phyloP scores from a whole-genome alignment of 2,888 invertebrate genomes.

The Biston stratarius region DNA sequence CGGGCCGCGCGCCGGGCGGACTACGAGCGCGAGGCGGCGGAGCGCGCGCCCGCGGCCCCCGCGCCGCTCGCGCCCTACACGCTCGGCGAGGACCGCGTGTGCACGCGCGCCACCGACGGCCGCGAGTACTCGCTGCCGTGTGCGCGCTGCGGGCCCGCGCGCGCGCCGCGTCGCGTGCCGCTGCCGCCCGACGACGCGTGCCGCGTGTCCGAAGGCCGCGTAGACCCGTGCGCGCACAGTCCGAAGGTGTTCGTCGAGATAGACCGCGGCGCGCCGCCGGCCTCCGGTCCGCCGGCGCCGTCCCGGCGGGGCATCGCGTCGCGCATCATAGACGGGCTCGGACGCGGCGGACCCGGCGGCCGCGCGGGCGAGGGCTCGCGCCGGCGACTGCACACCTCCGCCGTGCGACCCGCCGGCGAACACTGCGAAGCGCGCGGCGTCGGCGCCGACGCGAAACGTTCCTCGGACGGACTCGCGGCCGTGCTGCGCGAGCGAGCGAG shows the following conservation, averaged over 20 bases:
- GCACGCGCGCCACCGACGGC: slow-evolving; percentile 58
- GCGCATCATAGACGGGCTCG: slow-evolving; percentile 47
- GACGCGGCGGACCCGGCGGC: slow-evolving; percentile 11
- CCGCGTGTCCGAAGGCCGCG: slow-evolving; percentile 36
- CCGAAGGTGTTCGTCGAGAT: slow-evolving; percentile 60
- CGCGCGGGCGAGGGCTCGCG: slow-evolving; percentile 5
- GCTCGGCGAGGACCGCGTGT: slow-evolving; percentile 50
- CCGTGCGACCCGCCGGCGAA: not conserved
- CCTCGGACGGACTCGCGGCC: slow-evolving; percentile 14
- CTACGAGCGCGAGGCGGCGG: slow-evolving; percentile 50
- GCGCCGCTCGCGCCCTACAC: slow-evolving; percentile 33
- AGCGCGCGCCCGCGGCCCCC: slow-evolving; percentile 21
- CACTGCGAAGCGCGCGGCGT: not conserved
- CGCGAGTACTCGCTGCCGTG: slow-evolving; percentile 48
- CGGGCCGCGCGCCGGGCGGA: slow-evolving; percentile 46
- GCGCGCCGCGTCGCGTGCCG: slow-evolving; percentile 51
- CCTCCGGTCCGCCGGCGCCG: slow-evolving; percentile 8
- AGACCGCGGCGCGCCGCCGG: slow-evolving; percentile 48
- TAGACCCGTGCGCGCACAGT: slow-evolving; percentile 64
- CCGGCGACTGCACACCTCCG: slow-evolving; percentile 45
- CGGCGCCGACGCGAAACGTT: not conserved
- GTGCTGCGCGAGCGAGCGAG: slow-evolving; percentile 37
- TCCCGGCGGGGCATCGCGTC: slow-evolving; percentile 22
- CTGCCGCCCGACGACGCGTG: slow-evolving; percentile 55
- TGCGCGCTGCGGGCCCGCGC: slow-evolving; percentile 47